phyloP scores from a whole-genome alignment of 2,888 invertebrate species.

The Sinopyrophorus schimmeli region DNA sequence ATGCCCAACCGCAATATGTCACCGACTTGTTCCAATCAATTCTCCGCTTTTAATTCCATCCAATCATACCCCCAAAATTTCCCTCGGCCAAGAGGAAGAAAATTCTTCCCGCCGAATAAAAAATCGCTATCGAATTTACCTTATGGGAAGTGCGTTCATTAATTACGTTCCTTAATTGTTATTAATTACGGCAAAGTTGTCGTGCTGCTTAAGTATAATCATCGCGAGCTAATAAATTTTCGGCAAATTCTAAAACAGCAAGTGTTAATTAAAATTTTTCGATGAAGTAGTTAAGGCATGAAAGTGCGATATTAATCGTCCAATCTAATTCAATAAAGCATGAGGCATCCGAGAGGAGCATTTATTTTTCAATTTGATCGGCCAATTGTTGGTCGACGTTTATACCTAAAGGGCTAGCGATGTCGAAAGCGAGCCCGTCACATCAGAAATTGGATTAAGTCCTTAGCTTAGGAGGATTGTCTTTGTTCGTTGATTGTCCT shows the following conservation, averaged over 20 bases:
- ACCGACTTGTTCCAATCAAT: too few species aligned
- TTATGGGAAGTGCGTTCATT: slow-evolving; percentile 22
- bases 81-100: too few species aligned
- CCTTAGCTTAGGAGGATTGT: slow-evolving; percentile 34
- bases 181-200: slow-evolving; percentile 24
- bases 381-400: slow-evolving; percentile 27
- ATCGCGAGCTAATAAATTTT: slow-evolving; percentile 26
- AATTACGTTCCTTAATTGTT: slow-evolving; percentile 28
- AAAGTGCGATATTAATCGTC: slow-evolving; percentile 26
- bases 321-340: slow-evolving; percentile 26
- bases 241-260: slow-evolving; percentile 18
- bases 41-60: too few species aligned
- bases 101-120: too few species aligned
- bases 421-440: slow-evolving; percentile 31
- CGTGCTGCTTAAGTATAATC: slow-evolving; percentile 22
- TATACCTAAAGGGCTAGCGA: slow-evolving; percentile 28
- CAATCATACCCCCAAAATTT: too few species aligned
- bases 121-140: too few species aligned
- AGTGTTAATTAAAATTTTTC: slow-evolving; percentile 16
- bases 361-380: slow-evolving; percentile 33
- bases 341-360: slow-evolving; percentile 20
- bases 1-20: too few species aligned
- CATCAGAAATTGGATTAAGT: slow-evolving; percentile 34
- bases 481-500: slow-evolving; percentile 34
- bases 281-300: slow-evolving; percentile 8